Percentiles rank a stretch among this genome's conserved stretches.
These are phyloP conservation scores for Mionectes olivaceus DNA, from an alignment of 2,797 vertebrate species.

Conservation along the genomic window DNA sequence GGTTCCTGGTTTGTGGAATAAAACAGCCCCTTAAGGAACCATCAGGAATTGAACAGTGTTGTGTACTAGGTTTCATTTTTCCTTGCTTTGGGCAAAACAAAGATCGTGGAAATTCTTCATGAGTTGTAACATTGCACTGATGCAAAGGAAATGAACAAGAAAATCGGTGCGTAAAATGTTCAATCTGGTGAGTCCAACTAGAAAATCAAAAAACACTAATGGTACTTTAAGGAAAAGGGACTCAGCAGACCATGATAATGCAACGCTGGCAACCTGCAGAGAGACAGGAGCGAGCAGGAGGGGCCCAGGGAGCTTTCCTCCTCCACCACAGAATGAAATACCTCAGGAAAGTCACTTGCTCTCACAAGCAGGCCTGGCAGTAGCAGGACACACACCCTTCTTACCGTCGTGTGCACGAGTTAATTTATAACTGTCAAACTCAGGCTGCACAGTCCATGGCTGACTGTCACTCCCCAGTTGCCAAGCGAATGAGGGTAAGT, in stretches of 20 bases:
- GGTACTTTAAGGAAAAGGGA: background rate
- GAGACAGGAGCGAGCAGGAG: background rate
- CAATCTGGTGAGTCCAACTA: background rate
- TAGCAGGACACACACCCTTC: background rate
- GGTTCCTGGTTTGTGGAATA: background rate
- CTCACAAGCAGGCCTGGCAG: background rate
- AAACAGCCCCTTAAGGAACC: background rate
- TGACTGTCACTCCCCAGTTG: background rate
- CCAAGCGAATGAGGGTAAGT: background rate
- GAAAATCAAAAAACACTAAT: background rate
- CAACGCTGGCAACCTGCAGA: background rate
- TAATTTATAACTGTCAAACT: background rate
- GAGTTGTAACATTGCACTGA: background rate
- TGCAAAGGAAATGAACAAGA: background rate
- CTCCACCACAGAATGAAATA: background rate
- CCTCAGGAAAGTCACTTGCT: background rate
- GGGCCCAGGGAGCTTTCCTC: background rate
- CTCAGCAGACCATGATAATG: accelerated
- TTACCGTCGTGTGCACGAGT: background rate
- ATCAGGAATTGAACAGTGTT: background rate
- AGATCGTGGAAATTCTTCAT: background rate
- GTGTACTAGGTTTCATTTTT: background rate
- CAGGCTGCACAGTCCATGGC: background rate
- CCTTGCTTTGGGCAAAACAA: background rate
- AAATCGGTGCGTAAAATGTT: background rate